These are phyloP conservation scores for Aphidius ervi DNA, from an alignment of 1,140 invertebrate genomes.

Conservation along the genomic window DNA sequence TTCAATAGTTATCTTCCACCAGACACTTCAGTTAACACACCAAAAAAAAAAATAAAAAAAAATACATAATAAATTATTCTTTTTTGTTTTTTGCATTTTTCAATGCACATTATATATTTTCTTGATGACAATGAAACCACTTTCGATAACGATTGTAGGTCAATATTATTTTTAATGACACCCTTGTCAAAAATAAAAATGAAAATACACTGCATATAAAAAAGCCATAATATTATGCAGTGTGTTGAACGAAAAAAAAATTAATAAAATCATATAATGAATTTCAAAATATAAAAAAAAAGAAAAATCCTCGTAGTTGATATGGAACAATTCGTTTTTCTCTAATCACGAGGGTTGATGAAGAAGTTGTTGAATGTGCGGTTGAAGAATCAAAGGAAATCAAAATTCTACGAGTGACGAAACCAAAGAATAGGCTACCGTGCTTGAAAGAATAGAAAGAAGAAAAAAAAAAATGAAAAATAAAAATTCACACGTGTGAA, in stretches of 20 bases:
- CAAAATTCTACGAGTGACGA: conserved; percentile 24
- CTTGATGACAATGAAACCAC: conserved; percentile 4
- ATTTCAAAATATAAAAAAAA: neutral
- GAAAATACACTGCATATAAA: conserved; percentile 6
- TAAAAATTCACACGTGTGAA: conserved; percentile 14
- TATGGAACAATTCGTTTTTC: conserved; percentile 20
- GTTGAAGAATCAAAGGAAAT: conserved; percentile 33
- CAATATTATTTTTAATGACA: conserved; percentile 22
- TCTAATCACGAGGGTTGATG: conserved; percentile 29
- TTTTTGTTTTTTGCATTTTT: neutral
- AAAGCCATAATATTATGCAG: conserved; percentile 19
- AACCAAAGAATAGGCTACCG: conserved; percentile 16
- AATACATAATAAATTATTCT: neutral
- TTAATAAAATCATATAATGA: no score
- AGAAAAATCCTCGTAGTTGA: conserved; percentile 2
- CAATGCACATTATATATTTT: neutral
- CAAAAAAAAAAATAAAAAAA: neutral
- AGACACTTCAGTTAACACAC: neutral
- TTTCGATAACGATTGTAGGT: conserved; percentile 23
- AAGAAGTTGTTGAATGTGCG: conserved; percentile 6
- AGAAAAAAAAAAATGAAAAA: conserved; percentile 19
- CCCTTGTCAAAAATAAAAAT: neutral
- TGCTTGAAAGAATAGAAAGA: neutral
- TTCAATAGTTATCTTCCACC: no score
- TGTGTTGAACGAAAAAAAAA: conserved; percentile 4